Evolutionary conservation across 2,797 vertebrate genomes (phyloP).

Genomic region (Tauraco hartlaubi): DNA sequence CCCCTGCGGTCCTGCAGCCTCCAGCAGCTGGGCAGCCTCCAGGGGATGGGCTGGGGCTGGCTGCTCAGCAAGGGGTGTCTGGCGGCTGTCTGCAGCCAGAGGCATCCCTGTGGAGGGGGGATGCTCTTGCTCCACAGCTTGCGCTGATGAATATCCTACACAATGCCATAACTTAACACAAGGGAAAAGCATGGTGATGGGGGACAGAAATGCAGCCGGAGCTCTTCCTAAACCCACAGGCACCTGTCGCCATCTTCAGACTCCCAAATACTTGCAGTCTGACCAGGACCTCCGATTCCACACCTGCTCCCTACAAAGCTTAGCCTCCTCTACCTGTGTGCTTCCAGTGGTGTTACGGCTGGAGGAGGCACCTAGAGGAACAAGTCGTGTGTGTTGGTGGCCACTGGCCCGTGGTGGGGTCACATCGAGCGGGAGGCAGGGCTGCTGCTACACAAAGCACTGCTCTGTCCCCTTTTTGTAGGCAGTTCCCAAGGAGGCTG

Average conservation of each 20-base stretch:
- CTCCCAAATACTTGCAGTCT: not conserved
- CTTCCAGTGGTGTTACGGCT: not conserved
- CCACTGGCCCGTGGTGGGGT: not conserved
- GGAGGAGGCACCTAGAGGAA: not conserved
- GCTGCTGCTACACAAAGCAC: not conserved
- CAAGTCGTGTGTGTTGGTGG: accelerated
- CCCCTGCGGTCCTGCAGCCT: not conserved
- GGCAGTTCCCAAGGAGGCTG: not conserved
- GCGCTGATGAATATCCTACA: not conserved
- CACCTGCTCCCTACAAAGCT: not conserved
- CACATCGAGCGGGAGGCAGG: not conserved
- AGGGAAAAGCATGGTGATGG: not conserved
- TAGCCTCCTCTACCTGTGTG: not conserved
- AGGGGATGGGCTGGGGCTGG: not conserved
- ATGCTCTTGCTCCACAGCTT: not conserved
- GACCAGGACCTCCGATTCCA: not conserved
- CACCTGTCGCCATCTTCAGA: not conserved
- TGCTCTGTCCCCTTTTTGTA: not conserved
- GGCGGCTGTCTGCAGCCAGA: not conserved
- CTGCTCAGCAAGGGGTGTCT: not conserved
- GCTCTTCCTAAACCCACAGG: not conserved
- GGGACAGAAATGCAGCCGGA: not conserved
- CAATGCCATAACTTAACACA: not conserved
- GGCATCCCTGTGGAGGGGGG: not conserved
- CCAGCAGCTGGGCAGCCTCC: not conserved